These are phyloP conservation scores for Ceratosolen fusciceps DNA, from an alignment of 1,140 invertebrate genomes.

Conservation along the genomic window DNA sequence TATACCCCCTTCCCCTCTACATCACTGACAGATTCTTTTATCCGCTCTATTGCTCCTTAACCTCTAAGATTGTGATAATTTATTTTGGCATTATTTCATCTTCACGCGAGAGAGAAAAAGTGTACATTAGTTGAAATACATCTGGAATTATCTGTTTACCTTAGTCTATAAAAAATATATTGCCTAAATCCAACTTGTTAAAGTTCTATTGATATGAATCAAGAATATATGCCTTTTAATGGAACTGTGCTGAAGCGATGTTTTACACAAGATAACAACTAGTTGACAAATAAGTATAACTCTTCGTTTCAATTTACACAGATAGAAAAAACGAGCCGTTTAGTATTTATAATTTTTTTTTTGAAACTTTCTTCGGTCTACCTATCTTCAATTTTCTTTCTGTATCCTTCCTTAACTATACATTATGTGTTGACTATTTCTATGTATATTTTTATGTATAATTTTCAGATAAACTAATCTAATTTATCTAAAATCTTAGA, in stretches of 20 bases:
- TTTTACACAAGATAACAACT: not conserved
- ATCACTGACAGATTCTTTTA: not conserved
- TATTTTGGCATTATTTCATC: conserved; percentile 38
- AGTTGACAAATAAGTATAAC: conserved; percentile 38
- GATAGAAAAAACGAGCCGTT: too few species aligned
- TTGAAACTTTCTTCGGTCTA: too few species aligned
- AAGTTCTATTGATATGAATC: conserved; percentile 22
- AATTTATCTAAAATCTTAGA: too few species aligned
- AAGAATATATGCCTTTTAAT: conserved; percentile 20
- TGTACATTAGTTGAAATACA: too few species aligned
- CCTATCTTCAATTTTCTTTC: too few species aligned
- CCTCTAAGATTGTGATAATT: conserved; percentile 38
- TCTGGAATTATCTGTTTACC: conserved; percentile 39
- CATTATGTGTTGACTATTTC: too few species aligned
- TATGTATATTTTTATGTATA: too few species aligned
- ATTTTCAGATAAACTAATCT: too few species aligned
- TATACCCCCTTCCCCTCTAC: not conserved
- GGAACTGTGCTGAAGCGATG: not conserved
- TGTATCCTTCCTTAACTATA: too few species aligned
- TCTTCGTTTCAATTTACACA: conserved; percentile 35
- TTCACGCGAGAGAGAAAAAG: not conserved
- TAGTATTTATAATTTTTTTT: too few species aligned
- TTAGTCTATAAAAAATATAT: conserved; percentile 9
- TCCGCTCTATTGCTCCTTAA: not conserved
- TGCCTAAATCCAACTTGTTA: not conserved